A percentile compares a stretch with the other conserved stretches of the same genome.
phyloP scores from a whole-genome alignment of 2,113 vertebrate species.

The Gavia stellata region DNA sequence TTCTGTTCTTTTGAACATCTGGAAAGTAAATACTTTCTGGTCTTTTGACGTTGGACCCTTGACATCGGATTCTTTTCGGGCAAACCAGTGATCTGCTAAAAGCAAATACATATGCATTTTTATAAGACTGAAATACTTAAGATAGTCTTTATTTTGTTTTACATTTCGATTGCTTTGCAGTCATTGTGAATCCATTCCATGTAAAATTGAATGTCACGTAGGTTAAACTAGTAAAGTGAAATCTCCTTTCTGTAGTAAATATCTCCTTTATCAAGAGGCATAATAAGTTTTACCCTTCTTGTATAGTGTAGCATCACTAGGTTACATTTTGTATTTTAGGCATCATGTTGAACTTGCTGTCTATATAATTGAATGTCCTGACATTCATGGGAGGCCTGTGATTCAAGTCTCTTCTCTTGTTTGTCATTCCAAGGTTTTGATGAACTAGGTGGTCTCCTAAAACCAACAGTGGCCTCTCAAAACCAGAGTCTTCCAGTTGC shows the following conservation, averaged over 20 bases:
- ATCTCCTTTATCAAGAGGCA: neutral
- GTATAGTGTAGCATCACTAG: neutral
- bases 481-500: constrained; percentile 82
- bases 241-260: neutral
- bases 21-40: neutral
- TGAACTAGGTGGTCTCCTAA: constrained; percentile 91
- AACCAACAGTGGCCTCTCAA: constrained; percentile 91
- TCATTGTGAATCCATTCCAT: neutral
- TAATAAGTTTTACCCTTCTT: neutral
- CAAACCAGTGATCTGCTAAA: neutral
- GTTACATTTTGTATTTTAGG: neutral
- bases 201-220: neutral
- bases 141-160: neutral
- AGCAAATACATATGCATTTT: neutral
- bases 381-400: neutral
- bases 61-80: neutral
- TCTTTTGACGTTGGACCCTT: neutral
- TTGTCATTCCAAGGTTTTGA: constrained; percentile 81
- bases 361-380: neutral
- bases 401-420: constrained; percentile 4
- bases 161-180: neutral
- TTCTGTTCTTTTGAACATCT: neutral
- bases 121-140: neutral
- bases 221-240: neutral
- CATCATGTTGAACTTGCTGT: neutral